Evolutionary conservation across 2,113 vertebrate species (phyloP), one percentile per base, ranked within the genome.

Genomic region (Piprites chloris): DNA sequence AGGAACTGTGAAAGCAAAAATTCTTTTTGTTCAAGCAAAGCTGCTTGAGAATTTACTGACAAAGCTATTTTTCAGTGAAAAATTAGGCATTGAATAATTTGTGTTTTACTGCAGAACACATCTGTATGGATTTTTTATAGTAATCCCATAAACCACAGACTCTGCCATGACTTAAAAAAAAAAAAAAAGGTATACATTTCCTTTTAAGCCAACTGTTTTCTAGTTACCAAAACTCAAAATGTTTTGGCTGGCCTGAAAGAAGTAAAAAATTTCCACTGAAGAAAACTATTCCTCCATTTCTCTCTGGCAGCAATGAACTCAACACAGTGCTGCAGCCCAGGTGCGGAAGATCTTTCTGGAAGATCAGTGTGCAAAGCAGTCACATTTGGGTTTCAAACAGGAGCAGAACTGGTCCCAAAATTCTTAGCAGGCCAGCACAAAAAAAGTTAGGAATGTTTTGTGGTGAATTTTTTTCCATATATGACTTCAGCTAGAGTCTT

Each of bases 391-490:
- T 87, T 96, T 92, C 73, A 92, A 81, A 93, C 20, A 4, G 59
- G 71, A 96, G 44, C 56, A 76, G 50, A 94, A 87, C 30, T 47
- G 52, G 71, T 78, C 86, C 52, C 52, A 71, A 82, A 90, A 85
- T 78, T 69, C 87, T 85, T 39, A 83, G n/a, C 2, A 11, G 86
- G 53, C 56, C 58, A 90, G 65, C 7, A 62, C 37, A 92, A 72
- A 90, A 95, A 62, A 94, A 88, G 79, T 85, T 81, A 92, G 85
- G 80, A 97, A 63, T 71, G 80, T 90, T 94, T 93, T 85, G 32
- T n/a, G 71, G 59, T 87, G 86, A 59, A 63, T 87, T 91, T 95
- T 97, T 96, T 96, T 91, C 89, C 91, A 92, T 93, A 89, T 81
- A 97, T 85, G 97, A 90, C 89, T 93, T 97, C 69, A 95, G 79